Percentiles rank a stretch among this genome's conserved stretches.
Evolutionary conservation across 1,140 invertebrate genomes (phyloP).

Genomic region (Nautilus pompilius): DNA sequence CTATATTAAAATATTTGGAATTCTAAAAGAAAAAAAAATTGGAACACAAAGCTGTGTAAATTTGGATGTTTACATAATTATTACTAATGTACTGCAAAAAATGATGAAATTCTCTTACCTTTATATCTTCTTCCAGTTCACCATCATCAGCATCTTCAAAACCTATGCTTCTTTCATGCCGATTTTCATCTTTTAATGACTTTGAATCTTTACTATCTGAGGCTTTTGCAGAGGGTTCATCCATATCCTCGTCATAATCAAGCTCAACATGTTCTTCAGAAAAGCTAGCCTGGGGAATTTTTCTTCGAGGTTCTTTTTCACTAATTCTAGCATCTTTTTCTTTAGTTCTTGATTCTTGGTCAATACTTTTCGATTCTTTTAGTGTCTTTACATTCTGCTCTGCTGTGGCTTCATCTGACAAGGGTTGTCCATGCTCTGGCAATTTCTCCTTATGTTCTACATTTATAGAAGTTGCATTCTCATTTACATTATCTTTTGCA

Average conservation of each 20-base stretch:
- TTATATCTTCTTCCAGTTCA: conserved; percentile 12
- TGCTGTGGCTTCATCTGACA: too few relatives aligned
- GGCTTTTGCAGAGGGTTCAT: conserved; percentile 11
- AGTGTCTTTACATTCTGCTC: too few relatives aligned
- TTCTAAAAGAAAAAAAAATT: too few relatives aligned
- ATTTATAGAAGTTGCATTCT: neutral
- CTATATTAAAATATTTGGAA: too few relatives aligned
- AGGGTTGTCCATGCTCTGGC: too few relatives aligned
- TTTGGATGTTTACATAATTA: neutral
- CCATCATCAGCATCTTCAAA: conserved; percentile 16
- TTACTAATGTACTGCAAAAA: neutral
- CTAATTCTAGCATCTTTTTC: too few relatives aligned
- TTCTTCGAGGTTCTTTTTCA: too few relatives aligned
- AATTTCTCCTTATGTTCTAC: neutral
- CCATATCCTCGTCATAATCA: conserved; percentile 44
- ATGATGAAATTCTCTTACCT: neutral
- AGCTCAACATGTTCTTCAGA: conserved; percentile 46
- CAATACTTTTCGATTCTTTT: too few relatives aligned
- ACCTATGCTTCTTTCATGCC: neutral
- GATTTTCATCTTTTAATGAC: conserved; percentile 1
- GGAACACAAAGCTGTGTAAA: neutral
- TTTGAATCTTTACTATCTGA: neutral
- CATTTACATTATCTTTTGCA: neutral
- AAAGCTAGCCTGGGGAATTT: neutral
- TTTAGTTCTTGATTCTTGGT: too few relatives aligned